Evolutionary conservation across 37 sponge, comb jelly and placozoan genomes (phyloP), one percentile per base, ranked within the genome.

Genomic region (Trichoplax adhaerens): DNA sequence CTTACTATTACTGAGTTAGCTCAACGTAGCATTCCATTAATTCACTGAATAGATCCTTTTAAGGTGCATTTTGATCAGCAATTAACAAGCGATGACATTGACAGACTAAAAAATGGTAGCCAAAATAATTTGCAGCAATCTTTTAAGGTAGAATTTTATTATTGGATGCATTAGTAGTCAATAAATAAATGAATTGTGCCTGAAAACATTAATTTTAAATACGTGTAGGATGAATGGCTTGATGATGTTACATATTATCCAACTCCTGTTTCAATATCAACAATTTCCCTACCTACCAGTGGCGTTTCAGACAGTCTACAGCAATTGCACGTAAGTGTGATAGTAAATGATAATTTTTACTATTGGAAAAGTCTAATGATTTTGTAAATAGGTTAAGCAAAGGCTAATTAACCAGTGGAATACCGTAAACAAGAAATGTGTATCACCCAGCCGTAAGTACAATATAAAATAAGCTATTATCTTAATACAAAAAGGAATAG

Each of bases 41-140:
- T 12, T 77, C 3, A 66, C 53, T 48, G 53, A 61, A 54, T 60
- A 80, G 84, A 84, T 72, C 84, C 84, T 1, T 84, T 84, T 73
- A 48, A 12, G 5, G 65, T 67, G 5, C 84, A 84, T 65, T 50
- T 84, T 68, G 84, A 84, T 7, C 64, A 66, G 51, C 66, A 64
- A 48, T 77, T 84, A 3, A 71, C 71, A 53, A 70, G 69, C 1
- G 67, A 79, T 8, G 81, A 84, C 55, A 58, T 79, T 47, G 54
- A 53, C 2, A 5, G 0, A 0, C 77, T 84, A 46, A 29, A 65
- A 54, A n/a, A 52, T 29, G 29, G 29, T 29, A 29, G 29, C 29
- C 29, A 29, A 29, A 29, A 29, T 29, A 29, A 29, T 29, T 29
- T 29, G 29, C 29, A 29, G 29, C 29, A 29, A 29, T 29, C 29